Base-by-base conservation (phyloP, 2,888 invertebrate genomes). In the Druceiella hillmani region DNA sequence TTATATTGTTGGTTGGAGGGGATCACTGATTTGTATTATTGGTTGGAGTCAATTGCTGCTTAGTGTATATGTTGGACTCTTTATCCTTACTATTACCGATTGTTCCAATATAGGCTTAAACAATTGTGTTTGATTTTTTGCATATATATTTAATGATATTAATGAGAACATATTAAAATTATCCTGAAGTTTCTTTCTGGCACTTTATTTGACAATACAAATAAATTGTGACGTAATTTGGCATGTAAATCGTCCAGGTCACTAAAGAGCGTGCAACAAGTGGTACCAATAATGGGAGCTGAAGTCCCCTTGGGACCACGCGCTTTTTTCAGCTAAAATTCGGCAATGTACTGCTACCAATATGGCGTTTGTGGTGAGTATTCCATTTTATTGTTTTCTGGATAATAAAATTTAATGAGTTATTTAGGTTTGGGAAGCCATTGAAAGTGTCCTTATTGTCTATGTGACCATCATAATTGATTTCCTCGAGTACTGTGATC, bases 21-120 rank as follows among this genome's bases (percentile, higher is more conserved):
- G 16, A 29, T 26, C 10, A 31, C n/a, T n/a, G n/a, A n/a, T n/a
- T n/a, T n/a, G n/a, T n/a, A n/a, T n/a, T n/a, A n/a, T n/a, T n/a
- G n/a, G n/a, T n/a, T n/a, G n/a, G n/a, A n/a, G n/a, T n/a, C n/a
- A n/a, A n/a, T n/a, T n/a, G n/a, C 31, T 31, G 36, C 32, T 36
- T 26, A 30, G 36, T 36, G 35, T 36, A 36, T 14, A 36, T 28
- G 36, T 36, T 36, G 36, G 36, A 36, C 20, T 33, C 35, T 36
- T 30, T 36, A 14, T 15, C 36, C 33, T 36, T 36, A 36, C 36
- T 34, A 36, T 36, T 36, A 30, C 12, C 36, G 36, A 36, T 34
- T 32, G 29, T 39, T 34, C 13, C 16, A n/a, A n/a, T 33, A 33
- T 17, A 22, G 33, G 20, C 20, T 9, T 12, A 33, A 17, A 33